Percentiles rank a stretch among this genome's conserved stretches.
These are phyloP conservation scores for Myotis pilosus DNA, from an alignment of 2,797 vertebrate species.

Conservation along the genomic window DNA sequence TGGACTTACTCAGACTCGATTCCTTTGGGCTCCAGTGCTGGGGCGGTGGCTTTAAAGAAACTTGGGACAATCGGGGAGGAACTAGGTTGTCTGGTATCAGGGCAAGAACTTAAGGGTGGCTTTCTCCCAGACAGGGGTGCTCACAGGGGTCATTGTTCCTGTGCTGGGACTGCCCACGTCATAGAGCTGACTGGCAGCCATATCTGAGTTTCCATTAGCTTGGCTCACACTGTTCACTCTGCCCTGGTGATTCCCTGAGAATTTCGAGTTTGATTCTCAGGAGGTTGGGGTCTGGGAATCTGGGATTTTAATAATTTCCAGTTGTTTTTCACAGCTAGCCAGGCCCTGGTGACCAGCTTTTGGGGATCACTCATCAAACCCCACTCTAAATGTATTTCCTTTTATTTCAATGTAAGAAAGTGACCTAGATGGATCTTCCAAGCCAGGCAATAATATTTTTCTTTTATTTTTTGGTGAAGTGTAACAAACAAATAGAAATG, in stretches of 20 bases:
- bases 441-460: not conserved
- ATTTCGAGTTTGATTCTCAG: not conserved
- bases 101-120: too few relatives aligned
- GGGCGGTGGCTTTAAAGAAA: too few relatives aligned
- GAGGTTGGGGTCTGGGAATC: not conserved
- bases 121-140: too few relatives aligned
- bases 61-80: too few relatives aligned
- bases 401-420: not conserved
- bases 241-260: not conserved
- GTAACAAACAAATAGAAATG: not conserved
- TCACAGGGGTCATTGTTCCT: too few relatives aligned
- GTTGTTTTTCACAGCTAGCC: not conserved
- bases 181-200: too few relatives aligned
- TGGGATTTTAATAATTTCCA: not conserved
- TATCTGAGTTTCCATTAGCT: too few relatives aligned
- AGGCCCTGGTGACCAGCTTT: not conserved
- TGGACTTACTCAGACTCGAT: too few relatives aligned
- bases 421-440: not conserved
- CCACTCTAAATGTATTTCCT: not conserved
- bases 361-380: not conserved
- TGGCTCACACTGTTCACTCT: too few relatives aligned
- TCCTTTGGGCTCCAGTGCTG: too few relatives aligned
- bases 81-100: too few relatives aligned
- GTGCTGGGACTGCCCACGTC: too few relatives aligned
- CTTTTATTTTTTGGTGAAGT: not conserved